phyloP scores from a whole-genome alignment of 2,888 invertebrate genomes.

The Terebella lapidaria region DNA sequence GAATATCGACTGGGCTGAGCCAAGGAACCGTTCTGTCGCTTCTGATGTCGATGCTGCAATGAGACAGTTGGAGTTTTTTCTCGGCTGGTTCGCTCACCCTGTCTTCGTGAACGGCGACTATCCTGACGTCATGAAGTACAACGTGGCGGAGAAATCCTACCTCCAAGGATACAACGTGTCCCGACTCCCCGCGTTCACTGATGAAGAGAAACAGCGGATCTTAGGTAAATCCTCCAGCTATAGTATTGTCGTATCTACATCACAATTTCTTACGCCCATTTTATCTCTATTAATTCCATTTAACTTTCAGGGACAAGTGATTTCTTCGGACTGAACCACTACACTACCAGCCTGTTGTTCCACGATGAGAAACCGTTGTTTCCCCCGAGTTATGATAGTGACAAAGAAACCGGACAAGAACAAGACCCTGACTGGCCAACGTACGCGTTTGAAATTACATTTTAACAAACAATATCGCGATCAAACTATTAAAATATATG shows the following conservation, averaged over 20 bases:
- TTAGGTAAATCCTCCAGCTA: slow-evolving; percentile 13
- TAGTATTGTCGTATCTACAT: too few species aligned
- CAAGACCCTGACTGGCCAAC: slow-evolving; percentile 1
- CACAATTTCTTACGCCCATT: too few species aligned
- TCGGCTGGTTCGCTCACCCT: slow-evolving; percentile 27
- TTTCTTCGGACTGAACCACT: slow-evolving; percentile 69
- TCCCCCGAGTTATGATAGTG: slow-evolving; percentile 14
- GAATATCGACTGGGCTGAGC: slow-evolving; percentile 21
- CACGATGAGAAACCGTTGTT: not conserved
- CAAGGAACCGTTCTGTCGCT: not conserved
- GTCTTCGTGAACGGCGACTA: slow-evolving; percentile 25
- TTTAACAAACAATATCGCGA: too few species aligned
- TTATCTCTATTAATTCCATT: not conserved
- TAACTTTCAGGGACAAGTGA: slow-evolving; percentile 60
- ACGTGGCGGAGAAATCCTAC: slow-evolving; percentile 17
- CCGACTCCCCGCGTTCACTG: slow-evolving; percentile 28
- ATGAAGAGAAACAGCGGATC: slow-evolving; percentile 22
- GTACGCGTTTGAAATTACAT: not conserved
- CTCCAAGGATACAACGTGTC: slow-evolving; percentile 22
- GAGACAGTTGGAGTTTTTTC: slow-evolving; percentile 17
- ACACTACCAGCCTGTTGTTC: slow-evolving; percentile 54
- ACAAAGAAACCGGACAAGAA: slow-evolving; percentile 13
- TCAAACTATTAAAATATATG: too few species aligned
- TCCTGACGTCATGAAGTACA: slow-evolving; percentile 24
- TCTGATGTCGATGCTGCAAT: slow-evolving; percentile 18